A percentile compares a stretch with the other conserved stretches of the same genome.
Evolutionary conservation across 2,113 vertebrate genomes (phyloP).

Genomic region (Peromyscus maniculatus): DNA sequence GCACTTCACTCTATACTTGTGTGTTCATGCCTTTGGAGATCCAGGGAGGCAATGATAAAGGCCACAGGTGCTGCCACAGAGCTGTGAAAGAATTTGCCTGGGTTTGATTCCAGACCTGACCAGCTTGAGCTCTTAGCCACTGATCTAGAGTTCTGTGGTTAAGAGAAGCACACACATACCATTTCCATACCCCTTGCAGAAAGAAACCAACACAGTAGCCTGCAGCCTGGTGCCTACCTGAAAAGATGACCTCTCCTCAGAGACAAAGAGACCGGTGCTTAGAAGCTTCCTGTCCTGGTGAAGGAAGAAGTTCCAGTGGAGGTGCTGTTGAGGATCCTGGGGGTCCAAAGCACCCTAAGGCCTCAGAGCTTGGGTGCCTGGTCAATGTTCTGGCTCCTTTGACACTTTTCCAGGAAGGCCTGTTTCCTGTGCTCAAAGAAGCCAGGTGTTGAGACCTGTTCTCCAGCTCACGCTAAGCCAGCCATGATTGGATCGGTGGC

Average conservation of each 20-base stretch:
- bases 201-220: background rate
- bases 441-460: background rate
- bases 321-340: background rate
- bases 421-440: background rate
- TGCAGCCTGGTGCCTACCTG: constrained; percentile 59
- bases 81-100: background rate
- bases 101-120: background rate
- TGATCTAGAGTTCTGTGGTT: background rate
- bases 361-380: background rate
- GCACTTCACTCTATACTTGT: background rate
- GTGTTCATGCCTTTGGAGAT: background rate
- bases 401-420: background rate
- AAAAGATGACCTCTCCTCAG: constrained; percentile 36
- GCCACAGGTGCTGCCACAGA: background rate
- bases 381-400: background rate
- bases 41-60: background rate
- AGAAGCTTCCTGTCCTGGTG: constrained; percentile 48
- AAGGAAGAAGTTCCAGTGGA: background rate
- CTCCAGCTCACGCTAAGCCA: background rate
- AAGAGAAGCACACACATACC: background rate
- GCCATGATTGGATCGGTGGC: background rate
- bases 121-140: background rate
- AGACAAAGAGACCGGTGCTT: background rate
- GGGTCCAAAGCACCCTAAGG: background rate
- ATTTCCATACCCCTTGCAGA: background rate